A percentile compares a stretch with the other conserved stretches of the same genome.
These are phyloP conservation scores for Stichodactyla mertensii DNA, from an alignment of 64 coral and sea anemone species.

Conservation along the genomic window DNA sequence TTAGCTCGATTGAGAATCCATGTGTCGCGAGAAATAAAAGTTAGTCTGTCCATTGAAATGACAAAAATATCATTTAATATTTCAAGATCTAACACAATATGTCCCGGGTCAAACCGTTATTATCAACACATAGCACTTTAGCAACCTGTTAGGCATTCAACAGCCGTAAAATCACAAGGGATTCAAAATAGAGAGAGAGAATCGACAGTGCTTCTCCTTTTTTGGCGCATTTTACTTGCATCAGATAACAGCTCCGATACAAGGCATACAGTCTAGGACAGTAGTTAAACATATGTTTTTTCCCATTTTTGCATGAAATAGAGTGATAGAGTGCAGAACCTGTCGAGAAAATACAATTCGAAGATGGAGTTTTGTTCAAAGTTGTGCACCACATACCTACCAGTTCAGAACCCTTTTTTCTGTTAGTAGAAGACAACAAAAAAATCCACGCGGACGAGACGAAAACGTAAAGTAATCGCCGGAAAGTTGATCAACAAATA, in stretches of 20 bases:
- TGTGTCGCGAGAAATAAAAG: background rate
- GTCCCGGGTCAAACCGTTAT: slow-evolving; percentile 16
- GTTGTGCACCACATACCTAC: background rate
- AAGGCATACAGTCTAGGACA: background rate
- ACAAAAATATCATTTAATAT: slow-evolving; percentile 27
- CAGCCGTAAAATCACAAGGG: slow-evolving; percentile 21
- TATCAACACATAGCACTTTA: slow-evolving; percentile 8
- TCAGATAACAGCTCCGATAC: background rate
- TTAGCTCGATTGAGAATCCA: background rate
- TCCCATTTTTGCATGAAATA: background rate
- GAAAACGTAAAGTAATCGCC: slow-evolving; percentile 3
- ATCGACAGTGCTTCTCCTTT: background rate
- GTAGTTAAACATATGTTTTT: background rate
- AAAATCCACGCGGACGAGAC: slow-evolving; percentile 7
- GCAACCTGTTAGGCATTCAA: slow-evolving; percentile 18
- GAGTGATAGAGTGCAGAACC: background rate
- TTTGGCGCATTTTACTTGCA: background rate
- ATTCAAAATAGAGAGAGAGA: background rate
- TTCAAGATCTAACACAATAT: slow-evolving; percentile 19
- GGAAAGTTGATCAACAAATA: slow-evolving; percentile 21
- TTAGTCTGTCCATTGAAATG: slow-evolving; percentile 15
- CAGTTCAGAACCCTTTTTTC: background rate
- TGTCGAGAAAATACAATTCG: background rate
- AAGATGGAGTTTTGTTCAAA: slow-evolving; percentile 3
- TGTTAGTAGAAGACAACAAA: background rate